Percentiles rank a stretch among this genome's conserved stretches.
These are phyloP conservation scores for Cryptoprocta ferox DNA, from an alignment of 2,797 vertebrate genomes.

Conservation along the genomic window DNA sequence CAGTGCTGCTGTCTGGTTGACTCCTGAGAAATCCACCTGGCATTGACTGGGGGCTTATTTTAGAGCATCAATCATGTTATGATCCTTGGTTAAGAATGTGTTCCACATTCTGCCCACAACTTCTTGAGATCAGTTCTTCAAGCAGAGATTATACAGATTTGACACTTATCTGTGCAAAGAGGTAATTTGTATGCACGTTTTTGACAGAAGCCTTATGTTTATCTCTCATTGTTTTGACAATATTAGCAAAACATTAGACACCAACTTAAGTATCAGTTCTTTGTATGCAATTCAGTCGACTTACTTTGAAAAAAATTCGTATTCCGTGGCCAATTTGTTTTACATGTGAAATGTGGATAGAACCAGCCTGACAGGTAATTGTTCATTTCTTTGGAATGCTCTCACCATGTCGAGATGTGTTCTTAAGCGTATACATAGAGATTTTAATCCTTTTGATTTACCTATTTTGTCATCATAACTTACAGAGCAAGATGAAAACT, in stretches of 20 bases:
- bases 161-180: constrained; percentile 68
- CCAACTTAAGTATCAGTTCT: background rate
- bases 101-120: constrained; percentile 22
- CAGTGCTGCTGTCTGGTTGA: background rate
- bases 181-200: constrained; percentile 72
- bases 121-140: constrained; percentile 39
- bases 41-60: background rate
- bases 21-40: background rate
- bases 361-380: background rate
- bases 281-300: constrained; percentile 36
- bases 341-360: background rate
- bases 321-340: background rate
- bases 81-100: background rate
- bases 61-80: background rate
- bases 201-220: constrained; percentile 48
- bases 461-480: background rate
- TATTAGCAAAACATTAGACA: constrained; percentile 70
- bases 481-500: background rate
- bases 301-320: constrained; percentile 37
- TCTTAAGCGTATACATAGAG: background rate
- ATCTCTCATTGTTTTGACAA: constrained; percentile 66
- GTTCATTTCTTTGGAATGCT: background rate
- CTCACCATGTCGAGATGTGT: background rate
- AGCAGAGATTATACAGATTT: constrained; percentile 5
- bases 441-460: constrained; percentile 34